These are phyloP conservation scores for Serripes groenlandicus DNA, from an alignment of 2,888 invertebrate genomes.

Conservation along the genomic window DNA sequence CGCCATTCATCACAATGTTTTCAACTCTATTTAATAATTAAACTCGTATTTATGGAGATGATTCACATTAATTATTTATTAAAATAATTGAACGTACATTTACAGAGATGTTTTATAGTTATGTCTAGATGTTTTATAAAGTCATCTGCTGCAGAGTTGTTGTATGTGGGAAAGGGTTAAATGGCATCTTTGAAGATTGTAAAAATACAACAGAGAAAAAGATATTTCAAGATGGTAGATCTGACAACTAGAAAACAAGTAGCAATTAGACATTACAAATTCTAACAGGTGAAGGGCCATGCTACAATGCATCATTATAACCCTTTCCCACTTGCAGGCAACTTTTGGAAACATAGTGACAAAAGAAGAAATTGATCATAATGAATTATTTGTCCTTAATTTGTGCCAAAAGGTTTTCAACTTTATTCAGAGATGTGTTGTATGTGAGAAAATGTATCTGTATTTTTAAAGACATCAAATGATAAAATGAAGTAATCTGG, in stretches of 20 bases:
- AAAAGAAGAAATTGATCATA: neutral
- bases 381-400: neutral
- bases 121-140: no score
- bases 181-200: neutral
- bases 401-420: neutral
- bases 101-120: no score
- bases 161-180: neutral
- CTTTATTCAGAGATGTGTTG: no score
- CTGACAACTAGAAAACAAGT: neutral
- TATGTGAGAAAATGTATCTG: no score
- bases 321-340: neutral
- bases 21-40: neutral
- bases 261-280: neutral
- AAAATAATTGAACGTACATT: no score
- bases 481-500: no score
- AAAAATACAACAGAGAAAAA: neutral
- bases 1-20: neutral
- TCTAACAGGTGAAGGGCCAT: no score
- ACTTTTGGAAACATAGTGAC: slow-evolving; percentile 1
- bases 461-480: no score
- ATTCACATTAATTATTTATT: no score
- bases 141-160: no score
- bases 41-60: no score
- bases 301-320: neutral
- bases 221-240: neutral